Percentiles rank a stretch among this genome's conserved stretches.
These are phyloP conservation scores for Eudemis profundana DNA, from an alignment of 2,888 invertebrate species.

Conservation along the genomic window DNA sequence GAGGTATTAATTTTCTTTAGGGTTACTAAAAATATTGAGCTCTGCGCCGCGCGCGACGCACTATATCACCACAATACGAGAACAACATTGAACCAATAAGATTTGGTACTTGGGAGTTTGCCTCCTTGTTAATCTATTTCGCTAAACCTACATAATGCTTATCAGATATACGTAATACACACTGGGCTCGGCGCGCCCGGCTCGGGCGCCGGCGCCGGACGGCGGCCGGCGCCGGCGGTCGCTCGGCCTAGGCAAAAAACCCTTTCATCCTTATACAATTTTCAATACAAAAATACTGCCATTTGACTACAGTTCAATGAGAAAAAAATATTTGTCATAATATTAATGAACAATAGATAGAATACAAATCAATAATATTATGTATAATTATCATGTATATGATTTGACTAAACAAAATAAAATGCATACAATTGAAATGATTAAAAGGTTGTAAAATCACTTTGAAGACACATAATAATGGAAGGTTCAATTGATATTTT, in stretches of 20 bases:
- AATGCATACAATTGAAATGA: conserved; percentile 85
- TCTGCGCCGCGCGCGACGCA: conserved; percentile 80
- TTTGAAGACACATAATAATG: conserved; percentile 77
- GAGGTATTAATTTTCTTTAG: conserved; percentile 86
- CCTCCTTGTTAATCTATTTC: conserved; percentile 83
- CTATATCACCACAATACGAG: conserved; percentile 84
- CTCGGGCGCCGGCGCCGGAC: conserved; percentile 45
- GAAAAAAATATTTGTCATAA: conserved; percentile 78
- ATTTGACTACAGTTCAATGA: conserved; percentile 86
- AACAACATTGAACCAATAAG: conserved; percentile 84
- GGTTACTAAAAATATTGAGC: conserved; percentile 86
- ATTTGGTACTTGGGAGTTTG: conserved; percentile 82
- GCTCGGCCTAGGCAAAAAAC: conserved; percentile 69
- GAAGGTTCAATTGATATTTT: conserved; percentile 82
- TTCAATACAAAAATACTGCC: conserved; percentile 86
- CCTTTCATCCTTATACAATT: conserved; percentile 82
- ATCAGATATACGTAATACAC: conserved; percentile 82
- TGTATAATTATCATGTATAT: conserved; percentile 82
- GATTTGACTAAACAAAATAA: conserved; percentile 84
- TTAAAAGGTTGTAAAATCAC: conserved; percentile 80
- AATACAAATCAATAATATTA: conserved; percentile 76
- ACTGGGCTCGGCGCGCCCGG: conserved; percentile 50
- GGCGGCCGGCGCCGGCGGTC: conserved; percentile 47
- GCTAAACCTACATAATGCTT: conserved; percentile 86
- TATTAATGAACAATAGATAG: conserved; percentile 80